Evolutionary conservation across 2,797 vertebrate genomes (phyloP).

Genomic region (Xerus rutilus): DNA sequence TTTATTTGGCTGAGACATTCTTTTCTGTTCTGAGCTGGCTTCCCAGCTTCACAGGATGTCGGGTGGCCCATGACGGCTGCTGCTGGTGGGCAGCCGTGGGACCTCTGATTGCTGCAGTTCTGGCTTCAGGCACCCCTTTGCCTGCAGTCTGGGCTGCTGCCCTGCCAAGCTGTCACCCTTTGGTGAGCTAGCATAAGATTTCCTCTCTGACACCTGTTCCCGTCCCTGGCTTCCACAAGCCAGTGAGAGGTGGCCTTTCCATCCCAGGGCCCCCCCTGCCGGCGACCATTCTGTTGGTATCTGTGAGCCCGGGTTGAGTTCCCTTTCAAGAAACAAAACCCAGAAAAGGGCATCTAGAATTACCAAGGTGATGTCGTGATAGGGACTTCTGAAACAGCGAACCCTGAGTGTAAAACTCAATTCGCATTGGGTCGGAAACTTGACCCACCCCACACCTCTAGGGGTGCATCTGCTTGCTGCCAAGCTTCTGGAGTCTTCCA

Average conservation of each 20-base stretch:
- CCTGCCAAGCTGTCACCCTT: background rate
- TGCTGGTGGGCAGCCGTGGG: rapidly evolving
- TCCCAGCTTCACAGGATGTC: background rate
- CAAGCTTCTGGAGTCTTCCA: background rate
- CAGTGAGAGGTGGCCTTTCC: background rate
- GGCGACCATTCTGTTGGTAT: rapidly evolving
- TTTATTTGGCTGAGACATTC: background rate
- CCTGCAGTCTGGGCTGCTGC: background rate
- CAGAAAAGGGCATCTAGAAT: conserved; percentile 69
- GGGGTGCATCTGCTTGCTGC: background rate
- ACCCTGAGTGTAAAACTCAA: conserved; percentile 61
- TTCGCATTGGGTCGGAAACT: conserved; percentile 66
- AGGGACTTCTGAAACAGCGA: conserved; percentile 68
- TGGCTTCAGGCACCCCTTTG: background rate
- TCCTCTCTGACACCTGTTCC: background rate
- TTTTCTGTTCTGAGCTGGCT: background rate
- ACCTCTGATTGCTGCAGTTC: background rate
- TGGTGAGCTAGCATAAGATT: background rate
- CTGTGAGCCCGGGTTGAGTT: conserved; percentile 48
- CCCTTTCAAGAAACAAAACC: conserved; percentile 67
- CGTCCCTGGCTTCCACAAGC: background rate
- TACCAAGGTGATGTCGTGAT: conserved; percentile 80
- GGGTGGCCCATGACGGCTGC: background rate
- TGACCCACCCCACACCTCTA: conserved; percentile 49
- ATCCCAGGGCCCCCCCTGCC: rapidly evolving